phyloP scores from a whole-genome alignment of 2,797 vertebrate species.

The Mormyrops attenuatus region DNA sequence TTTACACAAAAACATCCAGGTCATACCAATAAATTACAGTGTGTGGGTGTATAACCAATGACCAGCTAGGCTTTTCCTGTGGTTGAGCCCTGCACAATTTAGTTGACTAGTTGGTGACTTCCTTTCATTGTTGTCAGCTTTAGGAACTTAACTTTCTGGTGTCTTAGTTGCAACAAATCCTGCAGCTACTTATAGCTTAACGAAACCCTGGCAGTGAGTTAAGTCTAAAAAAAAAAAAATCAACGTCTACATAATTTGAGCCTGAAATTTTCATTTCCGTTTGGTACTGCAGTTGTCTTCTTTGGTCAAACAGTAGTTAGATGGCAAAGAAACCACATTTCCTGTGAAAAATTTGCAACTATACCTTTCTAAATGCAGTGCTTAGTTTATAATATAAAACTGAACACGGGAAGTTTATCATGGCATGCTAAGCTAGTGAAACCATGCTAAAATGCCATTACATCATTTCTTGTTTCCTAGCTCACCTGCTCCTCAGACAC shows the following conservation, averaged over 20 bases:
- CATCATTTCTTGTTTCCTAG: not conserved
- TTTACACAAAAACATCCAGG: not conserved
- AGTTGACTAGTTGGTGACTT: not conserved
- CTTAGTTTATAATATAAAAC: not conserved
- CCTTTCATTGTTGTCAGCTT: not conserved
- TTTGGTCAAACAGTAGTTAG: not conserved
- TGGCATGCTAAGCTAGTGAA: not conserved
- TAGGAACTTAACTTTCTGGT: not conserved
- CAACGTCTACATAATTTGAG: not conserved
- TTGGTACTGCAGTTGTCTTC: not conserved
- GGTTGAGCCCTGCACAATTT: not conserved
- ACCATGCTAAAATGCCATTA: too few species aligned
- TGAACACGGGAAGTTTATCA: not conserved
- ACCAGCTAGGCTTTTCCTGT: not conserved
- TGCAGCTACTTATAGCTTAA: not conserved
- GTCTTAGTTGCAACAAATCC: not conserved
- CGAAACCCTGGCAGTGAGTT: not conserved
- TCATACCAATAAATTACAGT: not conserved
- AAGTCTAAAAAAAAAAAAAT: not conserved
- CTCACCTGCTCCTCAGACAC: constrained; percentile 89
- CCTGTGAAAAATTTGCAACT: constrained; percentile 46
- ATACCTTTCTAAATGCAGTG: not conserved
- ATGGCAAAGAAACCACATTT: constrained; percentile 37
- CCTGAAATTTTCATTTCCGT: not conserved
- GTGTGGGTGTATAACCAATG: not conserved